Base-by-base conservation (phyloP, 2,113 vertebrate genomes). In the Poeciliopsis turrubarensis region DNA sequence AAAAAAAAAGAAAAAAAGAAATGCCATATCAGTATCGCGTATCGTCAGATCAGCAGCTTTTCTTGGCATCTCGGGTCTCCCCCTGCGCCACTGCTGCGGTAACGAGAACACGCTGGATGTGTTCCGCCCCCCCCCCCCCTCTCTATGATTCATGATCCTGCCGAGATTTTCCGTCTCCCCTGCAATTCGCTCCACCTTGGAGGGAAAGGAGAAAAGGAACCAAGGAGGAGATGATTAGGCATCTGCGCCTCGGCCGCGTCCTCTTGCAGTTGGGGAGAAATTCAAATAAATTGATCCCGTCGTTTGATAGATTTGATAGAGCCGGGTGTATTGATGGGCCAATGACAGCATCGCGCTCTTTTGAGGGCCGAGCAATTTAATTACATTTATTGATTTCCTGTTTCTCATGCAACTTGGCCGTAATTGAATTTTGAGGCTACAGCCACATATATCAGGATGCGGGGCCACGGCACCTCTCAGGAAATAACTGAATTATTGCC, bases 221-320 rank as follows among this genome's bases (percentile, higher is more conserved):
- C 51, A 13, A 75, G 67, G 72, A 62, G 69, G 57, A 78, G 75
- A 83, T 84, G 81, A 90, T 89, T 85, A 79, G 79, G 88, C 70
- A 64, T 44, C 62, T 70, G 34, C 51, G 73, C 62, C 25, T 60
- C 37, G 37, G 69, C 67, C 65, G 17, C 54, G 73, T 60, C 73
- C 70, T 30, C 62, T 79, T 73, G 64, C 75, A 72, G 44, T 7
- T 7, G 64, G 60, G 12, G 51, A 83, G 62, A 78, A 73, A 78
- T 73, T 78, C 79, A 76, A 76, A 85, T 70, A 86, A 83, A 82
- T 81, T 80, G 80, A 90, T 92, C 68, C 73, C 65, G 81, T 84
- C 87, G 85, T 86, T 85, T 88, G 90, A 91, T 86, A 79, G 87
- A 87, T 87, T 84, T 88, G 90, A 91, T 86, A 80, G 76, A 81